Conservation (phyloP, 2,797 vertebrate genomes). For the Neoniphon sammara region DNA sequence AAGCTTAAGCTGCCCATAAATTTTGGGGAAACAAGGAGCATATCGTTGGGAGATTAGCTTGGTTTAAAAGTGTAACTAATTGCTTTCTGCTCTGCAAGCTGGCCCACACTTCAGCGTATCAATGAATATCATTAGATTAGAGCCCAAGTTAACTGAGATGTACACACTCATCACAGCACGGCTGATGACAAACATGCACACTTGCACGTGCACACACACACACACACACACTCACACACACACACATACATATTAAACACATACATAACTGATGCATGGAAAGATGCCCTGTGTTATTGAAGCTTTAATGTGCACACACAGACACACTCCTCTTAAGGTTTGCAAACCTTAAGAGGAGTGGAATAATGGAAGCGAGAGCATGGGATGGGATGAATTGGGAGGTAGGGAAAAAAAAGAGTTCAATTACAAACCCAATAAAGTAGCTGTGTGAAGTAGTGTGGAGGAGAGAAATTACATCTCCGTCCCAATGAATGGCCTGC, state of each 20-base stretch:
- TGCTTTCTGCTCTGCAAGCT: slow-evolving; percentile 66
- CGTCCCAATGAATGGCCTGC: slow-evolving; percentile 58
- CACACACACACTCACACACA: slow-evolving; percentile 6
- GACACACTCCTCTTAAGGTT: not conserved
- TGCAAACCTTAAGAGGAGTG: not conserved
- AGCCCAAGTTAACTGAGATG: slow-evolving; percentile 57
- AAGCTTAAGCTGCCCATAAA: slow-evolving; percentile 43
- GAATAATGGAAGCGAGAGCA: slow-evolving; percentile 21
- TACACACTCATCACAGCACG: slow-evolving; percentile 27
- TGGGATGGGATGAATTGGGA: slow-evolving; percentile 18
- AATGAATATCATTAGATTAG: slow-evolving; percentile 71
- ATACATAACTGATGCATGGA: not conserved
- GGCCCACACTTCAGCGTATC: slow-evolving; percentile 60
- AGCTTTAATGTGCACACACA: slow-evolving; percentile 19
- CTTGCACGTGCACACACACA: slow-evolving; percentile 4
- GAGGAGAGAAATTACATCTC: slow-evolving; percentile 70
- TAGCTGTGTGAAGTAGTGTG: slow-evolving; percentile 53
- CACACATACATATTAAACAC: not conserved
- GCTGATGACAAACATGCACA: slow-evolving; percentile 19
- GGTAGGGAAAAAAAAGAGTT: slow-evolving; percentile 40
- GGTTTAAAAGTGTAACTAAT: slow-evolving; percentile 73
- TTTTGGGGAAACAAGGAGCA: slow-evolving; percentile 57
- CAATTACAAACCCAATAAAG: slow-evolving; percentile 72
- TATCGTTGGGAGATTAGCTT: slow-evolving; percentile 66
- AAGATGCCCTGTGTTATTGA: not conserved